Percentiles rank a stretch among this genome's conserved stretches.
Evolutionary conservation across 1,140 invertebrate species (phyloP).

Genomic region (Andrena cerasifolii): DNA sequence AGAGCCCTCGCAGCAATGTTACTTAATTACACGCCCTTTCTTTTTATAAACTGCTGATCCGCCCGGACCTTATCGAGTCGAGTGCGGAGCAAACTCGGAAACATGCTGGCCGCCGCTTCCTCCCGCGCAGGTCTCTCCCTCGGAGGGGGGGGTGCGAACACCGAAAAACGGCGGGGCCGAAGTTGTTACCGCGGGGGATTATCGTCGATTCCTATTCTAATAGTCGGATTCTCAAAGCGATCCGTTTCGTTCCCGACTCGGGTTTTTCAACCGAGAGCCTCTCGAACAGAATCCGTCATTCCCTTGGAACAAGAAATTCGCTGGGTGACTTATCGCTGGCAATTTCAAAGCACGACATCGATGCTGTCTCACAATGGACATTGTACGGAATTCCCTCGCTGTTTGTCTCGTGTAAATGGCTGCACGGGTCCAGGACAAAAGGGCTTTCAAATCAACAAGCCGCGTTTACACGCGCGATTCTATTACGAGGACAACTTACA

Average conservation of each 20-base stretch:
- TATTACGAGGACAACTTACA: neutral
- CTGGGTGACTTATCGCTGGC: constrained; percentile 21
- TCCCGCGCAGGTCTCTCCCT: neutral
- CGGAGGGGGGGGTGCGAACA: neutral
- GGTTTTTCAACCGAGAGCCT: too few species aligned
- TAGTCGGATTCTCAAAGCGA: neutral
- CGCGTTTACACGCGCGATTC: constrained; percentile 36
- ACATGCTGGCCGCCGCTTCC: neutral
- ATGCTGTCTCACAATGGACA: constrained; percentile 41
- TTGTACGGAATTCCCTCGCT: constrained; percentile 17
- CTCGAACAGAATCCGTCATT: constrained; percentile 8
- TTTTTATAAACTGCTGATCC: neutral
- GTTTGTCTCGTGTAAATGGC: constrained; percentile 47
- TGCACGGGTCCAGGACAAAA: constrained; percentile 41
- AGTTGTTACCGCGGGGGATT: neutral
- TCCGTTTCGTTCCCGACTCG: too few species aligned
- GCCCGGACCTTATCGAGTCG: neutral
- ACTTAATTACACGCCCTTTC: neutral
- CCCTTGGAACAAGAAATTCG: constrained; percentile 21
- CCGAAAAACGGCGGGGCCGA: neutral
- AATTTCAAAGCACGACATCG: constrained; percentile 42
- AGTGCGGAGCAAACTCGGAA: neutral
- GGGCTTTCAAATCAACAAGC: constrained; percentile 48
- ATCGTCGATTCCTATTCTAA: constrained; percentile 26
- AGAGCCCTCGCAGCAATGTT: neutral